Base-by-base conservation (phyloP, 2,888 invertebrate genomes). In the Pollenia angustigena region DNA sequence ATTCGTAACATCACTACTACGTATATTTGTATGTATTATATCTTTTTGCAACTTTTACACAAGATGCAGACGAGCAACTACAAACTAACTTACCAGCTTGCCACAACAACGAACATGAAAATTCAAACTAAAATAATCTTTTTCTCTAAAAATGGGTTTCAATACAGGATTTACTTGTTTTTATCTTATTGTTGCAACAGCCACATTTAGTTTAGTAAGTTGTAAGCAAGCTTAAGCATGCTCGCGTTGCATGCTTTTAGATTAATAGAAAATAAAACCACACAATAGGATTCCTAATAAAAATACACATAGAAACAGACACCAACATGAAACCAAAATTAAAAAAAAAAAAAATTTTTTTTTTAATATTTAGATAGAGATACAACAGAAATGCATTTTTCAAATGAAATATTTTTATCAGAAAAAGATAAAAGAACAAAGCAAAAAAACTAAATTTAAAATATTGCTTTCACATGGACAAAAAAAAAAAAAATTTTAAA, bases 321-420 rank as follows among this genome's bases (percentile, higher is more conserved):
- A 62, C 48, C 46, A 48, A 79, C 32, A 58, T 48, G 48, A 48
- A 71, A 44, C 7, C 50, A 44, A 40, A 66, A 58, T 46, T 56
- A 74, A 58, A 42, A 32, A 62, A 32, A 14, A 23, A 58, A 14
- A 71, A 23, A n/a, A n/a, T n/a, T n/a, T n/a, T n/a, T 1, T 68
- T 42, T 23, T 62, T 9, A 14, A 60, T 40, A 82, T 76, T 54
- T 60, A 72, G 62, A 75, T 80, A 18, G 32, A 62, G 54, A 79
- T 72, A 80, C 80, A 83, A 66, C 76, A 83, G 80, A 83, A 83
- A 81, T 81, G 68, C 80, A 87, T 84, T 87, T 87, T 74, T 83
- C 81, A 84, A 87, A 87, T 83, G 76, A 84, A 84, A 87, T 58
- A 62, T 76, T 83, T 82, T 69, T 82, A 60, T 84, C 72, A 54